Evolutionary conservation across 2,113 vertebrate genomes (phyloP), one percentile per base, ranked within the genome.

Genomic region (Microcebus murinus): DNA sequence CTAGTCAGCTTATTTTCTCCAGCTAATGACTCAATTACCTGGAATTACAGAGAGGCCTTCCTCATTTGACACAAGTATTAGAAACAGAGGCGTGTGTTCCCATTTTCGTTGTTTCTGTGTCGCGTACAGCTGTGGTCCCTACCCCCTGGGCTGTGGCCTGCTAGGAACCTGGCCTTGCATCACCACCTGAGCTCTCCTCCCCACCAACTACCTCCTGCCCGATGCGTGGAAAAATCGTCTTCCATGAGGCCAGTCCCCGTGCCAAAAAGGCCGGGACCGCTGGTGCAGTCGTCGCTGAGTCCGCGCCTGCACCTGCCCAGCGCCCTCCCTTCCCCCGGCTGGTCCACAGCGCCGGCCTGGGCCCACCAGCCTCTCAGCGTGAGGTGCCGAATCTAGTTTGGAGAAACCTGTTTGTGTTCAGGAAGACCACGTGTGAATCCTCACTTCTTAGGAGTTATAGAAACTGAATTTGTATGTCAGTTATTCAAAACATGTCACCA

Each of bases 41-140:
- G 79, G 27, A 77, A 45, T 91, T 83, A 83, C 23, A 74, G 94
- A 83, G 27, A 74, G 94, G 87, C 8, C 29, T 96, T 97, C 36
- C 36, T 12, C 50, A 34, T 9, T 48, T 50, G 77, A 61, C 9
- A 8, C 4, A 1, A 36, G 18, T 70, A 61, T 50, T 20, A 85
- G 65, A 94, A 94, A 84, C 52, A 57, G 1, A 25, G 95, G 59
- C 48, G 11, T 68, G 48, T 29, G 23, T 42, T 90, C 23, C n/a
- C 55, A 50, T 4, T 70, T 57, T 50, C 4, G 86, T 91, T 68
- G 39, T 50, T 65, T 31, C 63, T 4, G 1, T 71, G 3, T 81
- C 57, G 39, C 23, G 10, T 2, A 57, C 18, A 57, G 55, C 55
- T 52, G 52, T 15, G 55, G 55, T 20, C 55, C 55, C 55, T 18